A percentile compares a stretch with the other conserved stretches of the same genome.
Conservation (phyloP, 2,888 invertebrate species). For the Empis stercorea region DNA sequence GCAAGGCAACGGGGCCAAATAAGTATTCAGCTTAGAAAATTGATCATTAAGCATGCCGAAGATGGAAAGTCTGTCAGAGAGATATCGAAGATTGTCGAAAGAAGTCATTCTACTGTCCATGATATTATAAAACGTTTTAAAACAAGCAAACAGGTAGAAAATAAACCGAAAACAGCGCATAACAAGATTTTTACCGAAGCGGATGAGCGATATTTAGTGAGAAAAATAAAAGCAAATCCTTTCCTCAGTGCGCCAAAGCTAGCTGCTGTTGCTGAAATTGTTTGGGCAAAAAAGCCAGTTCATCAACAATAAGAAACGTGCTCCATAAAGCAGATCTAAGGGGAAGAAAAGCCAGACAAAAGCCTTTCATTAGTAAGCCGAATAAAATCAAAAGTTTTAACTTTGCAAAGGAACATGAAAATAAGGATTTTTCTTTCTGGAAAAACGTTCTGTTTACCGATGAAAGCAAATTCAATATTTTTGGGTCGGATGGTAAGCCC, state of each 20-base stretch:
- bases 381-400: background rate
- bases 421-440: slow-evolving; percentile 2
- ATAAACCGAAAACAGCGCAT: background rate
- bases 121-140: slow-evolving; percentile 1
- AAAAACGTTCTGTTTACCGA: slow-evolving; percentile 3
- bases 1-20: slow-evolving; percentile 6
- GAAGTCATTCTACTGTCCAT: slow-evolving; percentile 10
- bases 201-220: slow-evolving; percentile 4
- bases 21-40: slow-evolving; percentile 3
- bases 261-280: too few relatives aligned
- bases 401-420: slow-evolving; percentile 2
- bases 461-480: background rate
- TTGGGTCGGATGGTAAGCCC: too few relatives aligned
- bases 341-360: background rate
- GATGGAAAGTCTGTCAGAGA: slow-evolving; percentile 10
- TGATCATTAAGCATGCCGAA: slow-evolving; percentile 6
- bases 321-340: slow-evolving; percentile 2
- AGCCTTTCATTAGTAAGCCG: background rate
- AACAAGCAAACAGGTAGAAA: slow-evolving; percentile 4
- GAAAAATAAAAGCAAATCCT: slow-evolving; percentile 5
- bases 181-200: slow-evolving; percentile 5
- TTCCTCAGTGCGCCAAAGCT: slow-evolving; percentile 3
- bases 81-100: slow-evolving; percentile 7
- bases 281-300: background rate
- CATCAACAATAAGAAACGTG: slow-evolving; percentile 3